phyloP scores from a whole-genome alignment of 2,888 invertebrate genomes.

The Noctua janthe region DNA sequence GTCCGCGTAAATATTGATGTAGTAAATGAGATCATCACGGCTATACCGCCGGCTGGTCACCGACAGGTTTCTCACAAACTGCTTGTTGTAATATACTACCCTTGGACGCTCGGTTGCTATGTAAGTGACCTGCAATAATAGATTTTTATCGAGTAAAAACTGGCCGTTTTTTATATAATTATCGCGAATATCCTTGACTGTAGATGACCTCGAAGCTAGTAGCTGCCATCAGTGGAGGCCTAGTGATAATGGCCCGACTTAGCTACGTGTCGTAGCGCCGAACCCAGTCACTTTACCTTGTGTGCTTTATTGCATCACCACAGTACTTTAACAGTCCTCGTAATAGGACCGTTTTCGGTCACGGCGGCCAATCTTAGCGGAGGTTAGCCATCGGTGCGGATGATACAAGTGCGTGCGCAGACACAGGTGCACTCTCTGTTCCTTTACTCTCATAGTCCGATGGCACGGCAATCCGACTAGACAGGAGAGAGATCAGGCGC shows the following conservation, averaged over 20 bases:
- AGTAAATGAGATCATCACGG: conserved; percentile 47
- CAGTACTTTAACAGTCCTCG: too few species aligned
- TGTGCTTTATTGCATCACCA: too few species aligned
- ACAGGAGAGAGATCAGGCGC: too few species aligned
- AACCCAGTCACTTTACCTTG: too few species aligned
- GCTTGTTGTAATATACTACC: conserved; percentile 23
- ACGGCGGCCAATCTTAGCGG: too few species aligned
- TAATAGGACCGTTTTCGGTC: too few species aligned
- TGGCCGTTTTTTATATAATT: neutral
- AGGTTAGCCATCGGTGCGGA: too few species aligned
- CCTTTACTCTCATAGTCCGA: too few species aligned
- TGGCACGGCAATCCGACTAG: too few species aligned
- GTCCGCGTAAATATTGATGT: conserved; percentile 7
- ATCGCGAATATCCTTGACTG: neutral
- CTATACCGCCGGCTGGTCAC: conserved; percentile 38
- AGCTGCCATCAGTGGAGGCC: neutral
- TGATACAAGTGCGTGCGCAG: too few species aligned
- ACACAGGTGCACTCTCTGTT: too few species aligned
- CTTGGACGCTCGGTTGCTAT: conserved; percentile 41
- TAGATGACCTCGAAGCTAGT: neutral
- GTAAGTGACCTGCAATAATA: conserved; percentile 37
- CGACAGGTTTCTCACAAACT: neutral
- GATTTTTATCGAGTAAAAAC: neutral
- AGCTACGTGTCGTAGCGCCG: too few species aligned
- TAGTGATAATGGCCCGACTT: neutral